Base-by-base conservation (phyloP, 2,113 vertebrate species). In the Galeopterus variegatus region DNA sequence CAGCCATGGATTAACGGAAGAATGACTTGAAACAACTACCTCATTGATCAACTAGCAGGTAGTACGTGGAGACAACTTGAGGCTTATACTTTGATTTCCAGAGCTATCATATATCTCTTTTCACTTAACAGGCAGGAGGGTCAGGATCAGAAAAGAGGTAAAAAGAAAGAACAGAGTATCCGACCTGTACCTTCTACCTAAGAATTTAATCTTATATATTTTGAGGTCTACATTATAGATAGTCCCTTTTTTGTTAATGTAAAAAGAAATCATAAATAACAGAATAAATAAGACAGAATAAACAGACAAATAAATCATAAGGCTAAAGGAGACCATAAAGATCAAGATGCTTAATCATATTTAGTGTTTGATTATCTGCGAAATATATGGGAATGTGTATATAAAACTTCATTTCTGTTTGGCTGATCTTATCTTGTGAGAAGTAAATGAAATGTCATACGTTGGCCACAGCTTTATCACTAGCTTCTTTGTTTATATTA, bases 391-490 rank as follows among this genome's bases (percentile, higher is more conserved):
- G 23, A 54, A 79, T 26, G 21, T 93, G n/a, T 89, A 50, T 58
- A 84, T 75, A 79, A 79, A 93, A 72, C 83, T 81, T 87, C 48
- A 24, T 70, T 81, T 96, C 64, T 94, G 54, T 97, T 97, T 79
- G 79, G 10, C 52, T 95, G 60, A 84, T 77, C 77, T 81, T 72
- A 75, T 90, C 50, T 10, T 52, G 24, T 95, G 36, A 88, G 45
- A 94, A 82, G 50, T 96, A 77, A 24, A 24, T 36, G 69, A 45
- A 88, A 54, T 67, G 75, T 33, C 94, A 83, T 81, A 0, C 2
- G 41, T 94, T 67, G 82, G 2, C 33, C 64, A 76, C 2, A 4
- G 8, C 33, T 86, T 86, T 88, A 72, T 1, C 88, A 56, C 1
- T 45, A 65, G 14, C 82, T 70, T 89, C 81, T 94, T 90, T 93